These are phyloP conservation scores for Deroplatys truncata DNA, from an alignment of 2,888 invertebrate species.

Conservation along the genomic window DNA sequence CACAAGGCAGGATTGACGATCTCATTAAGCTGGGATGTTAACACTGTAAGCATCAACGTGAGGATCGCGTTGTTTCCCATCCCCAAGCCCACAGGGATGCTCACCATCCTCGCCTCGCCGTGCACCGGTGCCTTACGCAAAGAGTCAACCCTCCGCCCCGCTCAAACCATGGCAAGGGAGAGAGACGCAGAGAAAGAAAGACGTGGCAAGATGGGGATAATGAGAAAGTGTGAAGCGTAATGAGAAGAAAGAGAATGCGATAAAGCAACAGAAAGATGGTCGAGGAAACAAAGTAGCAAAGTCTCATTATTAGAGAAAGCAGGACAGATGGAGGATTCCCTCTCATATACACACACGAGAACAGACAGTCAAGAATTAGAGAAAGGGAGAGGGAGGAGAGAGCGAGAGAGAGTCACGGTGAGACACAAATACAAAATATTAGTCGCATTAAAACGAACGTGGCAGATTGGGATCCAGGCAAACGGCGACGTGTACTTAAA, in stretches of 20 bases:
- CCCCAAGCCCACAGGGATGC: not conserved
- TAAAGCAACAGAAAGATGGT: constrained; percentile 29
- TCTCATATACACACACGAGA: not conserved
- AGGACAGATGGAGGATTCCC: not conserved
- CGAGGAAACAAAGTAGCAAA: constrained; percentile 29
- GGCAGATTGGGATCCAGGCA: constrained; percentile 27
- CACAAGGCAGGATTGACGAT: constrained; percentile 29
- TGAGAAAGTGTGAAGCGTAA: constrained; percentile 29
- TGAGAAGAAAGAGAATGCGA: constrained; percentile 30
- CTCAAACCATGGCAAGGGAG: not conserved
- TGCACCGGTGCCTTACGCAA: not conserved
- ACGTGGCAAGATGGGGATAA: constrained; percentile 14
- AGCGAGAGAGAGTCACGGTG: constrained; percentile 4
- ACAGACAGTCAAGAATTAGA: constrained; percentile 4
- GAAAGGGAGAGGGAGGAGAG: not conserved
- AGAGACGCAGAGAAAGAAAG: not conserved
- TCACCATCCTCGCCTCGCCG: not conserved
- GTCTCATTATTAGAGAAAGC: constrained; percentile 20
- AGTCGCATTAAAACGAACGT: constrained; percentile 28
- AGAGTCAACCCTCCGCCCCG: not conserved
- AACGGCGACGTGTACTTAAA: constrained; percentile 5
- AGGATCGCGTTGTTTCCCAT: not conserved
- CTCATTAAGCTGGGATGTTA: constrained; percentile 29
- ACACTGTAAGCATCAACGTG: constrained; percentile 21
- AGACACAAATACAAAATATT: constrained; percentile 30